Base-by-base conservation (phyloP, 2,113 vertebrate species). In the Ardeotis arabs region DNA sequence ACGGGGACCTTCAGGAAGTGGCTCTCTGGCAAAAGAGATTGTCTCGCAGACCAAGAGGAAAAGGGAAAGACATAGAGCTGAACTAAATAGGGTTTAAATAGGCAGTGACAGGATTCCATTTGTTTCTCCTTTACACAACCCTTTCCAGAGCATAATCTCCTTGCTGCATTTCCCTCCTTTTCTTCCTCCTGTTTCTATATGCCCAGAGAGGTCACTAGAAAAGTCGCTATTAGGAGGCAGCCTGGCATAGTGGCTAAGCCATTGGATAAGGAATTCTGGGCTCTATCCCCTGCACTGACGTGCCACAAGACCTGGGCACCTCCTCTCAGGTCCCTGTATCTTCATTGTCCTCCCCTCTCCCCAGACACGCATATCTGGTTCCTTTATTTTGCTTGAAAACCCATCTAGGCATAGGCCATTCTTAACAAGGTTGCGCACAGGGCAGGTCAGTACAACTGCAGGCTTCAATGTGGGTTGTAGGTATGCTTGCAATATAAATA, bases 301-400 rank as follows among this genome's bases (percentile, higher is more conserved):
- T 73, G 35, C 77, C 12, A 9, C 55, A 60, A 87, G 70, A 80
- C 29, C 60, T 31, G 39, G 29, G 39, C 44, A 84, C 31, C 33
- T 78, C 53, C 37, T 76, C 63, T 82, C 62, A 62, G 37, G 58
- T 81, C 45, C n/a, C 35, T 55, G 18, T 69, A 35, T 82, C 62
- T 79, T 58, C n/a, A 67, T 82, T 87, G 83, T 56, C 31, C 35
- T 76, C 33, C 8, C 12, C 13, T 70, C 62, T 89, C 28, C 28
- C 28, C 56, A 63, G 19, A 63, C 20, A 77, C 0, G 1, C 24
- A 77, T 74, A 85, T 89, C 67, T 83, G 91, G 45, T 75, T 90
- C 81, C 50, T 76, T 91, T 75, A 89, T 87, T 91, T 93, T 58
- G n/a, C 81, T 89, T 91, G 87, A 90, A 90, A 89, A 84, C 44